Conservation (phyloP, 2,113 vertebrate genomes). For the Morphnarchus princeps region DNA sequence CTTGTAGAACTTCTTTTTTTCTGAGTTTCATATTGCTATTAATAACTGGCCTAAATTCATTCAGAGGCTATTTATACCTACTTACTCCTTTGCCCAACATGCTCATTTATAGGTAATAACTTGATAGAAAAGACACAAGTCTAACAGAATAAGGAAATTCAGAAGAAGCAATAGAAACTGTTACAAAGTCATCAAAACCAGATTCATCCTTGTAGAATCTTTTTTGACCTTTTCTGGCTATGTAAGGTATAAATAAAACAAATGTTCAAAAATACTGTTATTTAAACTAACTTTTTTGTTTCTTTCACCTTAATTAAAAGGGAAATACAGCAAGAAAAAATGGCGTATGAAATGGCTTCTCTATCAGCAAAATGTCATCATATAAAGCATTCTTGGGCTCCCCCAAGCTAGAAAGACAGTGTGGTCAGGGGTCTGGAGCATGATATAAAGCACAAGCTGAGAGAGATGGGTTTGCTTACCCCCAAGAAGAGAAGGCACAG, state of each 20-base stretch:
- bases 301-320: background rate
- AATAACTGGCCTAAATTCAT: background rate
- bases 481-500: background rate
- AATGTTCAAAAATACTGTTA: background rate
- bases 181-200: background rate
- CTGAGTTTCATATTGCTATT: background rate
- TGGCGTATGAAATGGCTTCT: background rate
- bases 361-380: background rate
- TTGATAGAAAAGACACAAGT: fast-evolving
- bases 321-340: background rate
- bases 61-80: background rate
- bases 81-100: background rate
- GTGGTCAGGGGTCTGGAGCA: background rate
- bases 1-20: background rate
- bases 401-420: background rate
- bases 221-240: background rate
- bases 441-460: background rate
- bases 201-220: background rate
- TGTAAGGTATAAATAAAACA: fast-evolving
- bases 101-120: background rate
- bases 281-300: background rate
- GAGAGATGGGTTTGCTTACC: background rate
- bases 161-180: background rate
- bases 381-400: background rate
- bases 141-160: background rate